Percentiles rank a stretch among this genome's conserved stretches.
Evolutionary conservation across 2,797 vertebrate species (phyloP).

Genomic region (Nothura maculosa): DNA sequence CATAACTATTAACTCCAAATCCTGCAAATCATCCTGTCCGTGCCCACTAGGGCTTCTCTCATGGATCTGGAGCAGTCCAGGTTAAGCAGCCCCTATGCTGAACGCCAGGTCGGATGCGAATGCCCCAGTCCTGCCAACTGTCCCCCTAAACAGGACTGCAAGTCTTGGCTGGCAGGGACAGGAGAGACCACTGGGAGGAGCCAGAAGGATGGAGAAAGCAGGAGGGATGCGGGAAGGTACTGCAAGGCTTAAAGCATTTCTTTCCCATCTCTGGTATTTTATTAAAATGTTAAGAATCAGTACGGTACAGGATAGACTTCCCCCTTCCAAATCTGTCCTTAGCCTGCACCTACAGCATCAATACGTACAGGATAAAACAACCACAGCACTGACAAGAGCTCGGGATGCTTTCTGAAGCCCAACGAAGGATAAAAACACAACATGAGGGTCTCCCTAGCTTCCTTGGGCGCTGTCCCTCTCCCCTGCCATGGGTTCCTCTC

Average conservation of each 20-base stretch:
- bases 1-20: background rate
- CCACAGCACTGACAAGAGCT: background rate
- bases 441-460: background rate
- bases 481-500: background rate
- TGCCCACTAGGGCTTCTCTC: background rate
- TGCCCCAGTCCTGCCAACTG: background rate
- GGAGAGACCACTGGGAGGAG: slow-evolving; percentile 12
- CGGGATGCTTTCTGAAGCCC: background rate
- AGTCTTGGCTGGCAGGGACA: background rate
- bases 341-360: background rate
- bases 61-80: background rate
- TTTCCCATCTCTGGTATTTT: background rate
- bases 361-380: background rate
- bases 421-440: background rate
- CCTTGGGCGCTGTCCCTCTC: background rate
- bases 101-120: background rate
- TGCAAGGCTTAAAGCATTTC: background rate
- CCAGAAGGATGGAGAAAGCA: slow-evolving; percentile 15
- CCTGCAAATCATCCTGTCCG: background rate
- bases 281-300: background rate
- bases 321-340: background rate
- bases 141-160: background rate
- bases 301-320: background rate
- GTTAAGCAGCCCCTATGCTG: background rate
- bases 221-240: background rate